These are phyloP conservation scores for Microplitis deprimator DNA, from an alignment of 2,888 invertebrate species.

Conservation along the genomic window DNA sequence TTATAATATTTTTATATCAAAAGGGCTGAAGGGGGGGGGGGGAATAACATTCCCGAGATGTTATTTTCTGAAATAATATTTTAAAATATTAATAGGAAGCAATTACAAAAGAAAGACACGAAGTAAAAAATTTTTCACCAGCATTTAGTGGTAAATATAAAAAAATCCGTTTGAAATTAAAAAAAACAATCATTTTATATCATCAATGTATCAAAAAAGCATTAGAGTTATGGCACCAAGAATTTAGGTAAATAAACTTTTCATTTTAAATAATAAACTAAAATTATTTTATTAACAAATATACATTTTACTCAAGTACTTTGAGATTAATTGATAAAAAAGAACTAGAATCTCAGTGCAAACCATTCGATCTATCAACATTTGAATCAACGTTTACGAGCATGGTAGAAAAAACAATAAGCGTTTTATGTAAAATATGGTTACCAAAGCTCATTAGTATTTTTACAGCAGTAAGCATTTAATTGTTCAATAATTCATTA, in stretches of 20 bases:
- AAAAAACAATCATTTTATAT: constrained; percentile 80
- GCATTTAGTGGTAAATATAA: constrained; percentile 51
- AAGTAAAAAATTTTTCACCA: constrained; percentile 51
- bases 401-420: constrained; percentile 80
- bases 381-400: constrained; percentile 75
- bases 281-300: not conserved
- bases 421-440: constrained; percentile 79
- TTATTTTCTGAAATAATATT: not conserved
- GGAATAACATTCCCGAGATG: constrained; percentile 13
- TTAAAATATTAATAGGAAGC: constrained; percentile 29
- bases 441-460: constrained; percentile 77
- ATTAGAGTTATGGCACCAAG: constrained; percentile 85
- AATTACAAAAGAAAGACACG: constrained; percentile 50
- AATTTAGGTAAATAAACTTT: constrained; percentile 76
- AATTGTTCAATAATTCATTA: not conserved
- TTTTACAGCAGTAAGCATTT: constrained; percentile 74
- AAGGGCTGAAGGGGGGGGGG: too few relatives aligned
- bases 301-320: constrained; percentile 69
- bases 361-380: constrained; percentile 79
- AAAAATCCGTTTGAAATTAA: constrained; percentile 72
- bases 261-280: not conserved
- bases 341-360: constrained; percentile 75
- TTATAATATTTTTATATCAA: not conserved
- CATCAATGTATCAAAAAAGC: constrained; percentile 88
- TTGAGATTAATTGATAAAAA: constrained; percentile 77